phyloP scores from a whole-genome alignment of 2,113 vertebrate genomes.

The Tachycineta bicolor region DNA sequence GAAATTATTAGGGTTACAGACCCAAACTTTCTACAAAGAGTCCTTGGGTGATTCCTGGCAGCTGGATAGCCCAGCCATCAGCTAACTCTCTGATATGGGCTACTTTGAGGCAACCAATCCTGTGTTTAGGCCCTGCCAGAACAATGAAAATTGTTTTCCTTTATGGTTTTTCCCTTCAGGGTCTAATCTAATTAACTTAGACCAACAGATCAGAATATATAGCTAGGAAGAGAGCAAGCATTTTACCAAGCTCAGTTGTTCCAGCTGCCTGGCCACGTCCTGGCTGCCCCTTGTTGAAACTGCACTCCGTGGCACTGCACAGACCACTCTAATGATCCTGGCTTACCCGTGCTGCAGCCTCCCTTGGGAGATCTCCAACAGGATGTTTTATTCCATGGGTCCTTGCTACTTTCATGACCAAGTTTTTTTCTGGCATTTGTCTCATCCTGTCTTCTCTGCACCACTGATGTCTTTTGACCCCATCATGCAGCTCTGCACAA shows the following conservation, averaged over 20 bases:
- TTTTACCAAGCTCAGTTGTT: neutral
- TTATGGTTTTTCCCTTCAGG: neutral
- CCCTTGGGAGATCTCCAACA: neutral
- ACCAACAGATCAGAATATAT: neutral
- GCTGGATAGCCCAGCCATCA: neutral
- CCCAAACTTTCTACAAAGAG: neutral
- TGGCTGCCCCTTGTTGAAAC: neutral
- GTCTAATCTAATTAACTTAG: neutral
- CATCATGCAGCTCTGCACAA: neutral
- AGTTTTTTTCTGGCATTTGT: neutral
- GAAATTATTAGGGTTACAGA: neutral
- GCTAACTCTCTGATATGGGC: neutral
- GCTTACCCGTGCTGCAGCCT: neutral
- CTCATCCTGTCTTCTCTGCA: neutral
- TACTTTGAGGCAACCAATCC: neutral
- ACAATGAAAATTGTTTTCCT: neutral
- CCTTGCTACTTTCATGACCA: neutral
- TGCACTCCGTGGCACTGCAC: neutral
- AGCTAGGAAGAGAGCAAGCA: neutral
- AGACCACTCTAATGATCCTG: neutral
- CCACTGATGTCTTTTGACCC: neutral
- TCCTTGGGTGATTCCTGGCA: neutral
- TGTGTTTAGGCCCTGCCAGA: neutral
- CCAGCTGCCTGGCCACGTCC: neutral
- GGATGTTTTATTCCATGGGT: neutral